Evolutionary conservation across 2,113 vertebrate genomes (phyloP), one percentile per base, ranked within the genome.

Genomic region (Blennius ocellaris): DNA sequence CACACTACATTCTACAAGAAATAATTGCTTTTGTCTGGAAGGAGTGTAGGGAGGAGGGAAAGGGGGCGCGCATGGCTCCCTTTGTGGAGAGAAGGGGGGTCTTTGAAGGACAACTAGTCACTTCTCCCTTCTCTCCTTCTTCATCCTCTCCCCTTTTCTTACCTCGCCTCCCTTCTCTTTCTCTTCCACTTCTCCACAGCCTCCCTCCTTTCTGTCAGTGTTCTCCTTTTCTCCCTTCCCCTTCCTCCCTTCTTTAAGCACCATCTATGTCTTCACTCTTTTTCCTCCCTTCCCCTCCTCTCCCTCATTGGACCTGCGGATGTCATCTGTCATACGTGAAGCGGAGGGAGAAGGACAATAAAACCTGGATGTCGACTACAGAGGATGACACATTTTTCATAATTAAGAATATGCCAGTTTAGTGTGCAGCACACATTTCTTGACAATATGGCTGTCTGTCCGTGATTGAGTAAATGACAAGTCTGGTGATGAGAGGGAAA

Each of bases 1-100:
- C 93, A 94, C 93, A 95, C 93, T 93, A 95, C 92, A 95, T 94
- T 93, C 93, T 93, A 93, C 93, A 93, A 94, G 93, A 94, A 94
- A 94, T 94, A 95, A 94, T 95, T 95, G 93, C 94, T 94, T 94
- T 94, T 94, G 93, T 94, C 93, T 94, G 93, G 93, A 95, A 94
- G 92, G 94, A 94, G 93, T 91, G 88, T 80, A 67, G 91, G 92
- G 89, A 90, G 92, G 91, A 92, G 89, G 88, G 83, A 89, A 82
- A 86, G 87, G 90, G 90, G 91, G 93, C 81, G 83, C 89, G 86
- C 87, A 84, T 87, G 87, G 85, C 86, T 90, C 90, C 91, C 90
- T 91, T 85, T 85, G 90, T 82, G 73, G 83, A 90, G 74, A 85
- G 77, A 92, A 92, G 93, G 93, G 21, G 94, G 93, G 91, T 91